Base-by-base conservation (phyloP, 64 coral and sea anemone species). In the Catalaphyllia jardinei region DNA sequence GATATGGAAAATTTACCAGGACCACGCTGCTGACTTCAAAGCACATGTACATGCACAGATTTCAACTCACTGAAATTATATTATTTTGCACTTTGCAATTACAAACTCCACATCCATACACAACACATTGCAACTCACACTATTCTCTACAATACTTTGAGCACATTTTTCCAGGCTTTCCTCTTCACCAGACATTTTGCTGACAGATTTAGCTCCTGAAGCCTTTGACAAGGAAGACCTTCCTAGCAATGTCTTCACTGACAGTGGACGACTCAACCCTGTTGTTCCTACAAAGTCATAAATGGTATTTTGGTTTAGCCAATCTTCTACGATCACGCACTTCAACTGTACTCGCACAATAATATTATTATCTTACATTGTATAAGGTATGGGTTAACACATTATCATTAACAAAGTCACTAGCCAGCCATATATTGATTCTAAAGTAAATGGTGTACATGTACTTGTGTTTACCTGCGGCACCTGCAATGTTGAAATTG, bases 111-210 rank as follows among this genome's bases (percentile, higher is more conserved):
- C n/a, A 27, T 69, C 22, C 65, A 27, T 8, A 24, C 6, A 25
- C 3, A 11, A 4, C 22, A 5, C 22, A 87, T 29, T 13, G 2
- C 72, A 3, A 93, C 95, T 98, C 93, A 99, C 97, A 61, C 97
- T 93, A 14, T 80, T 93, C 10, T 99, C 88, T 46, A 99, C 94
- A 89, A 99, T 93, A 29, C 74, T 97, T 33, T 90, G 88, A 25
- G 87, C 84, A 94, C 90, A 87, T 95, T 54, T 99, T 74, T 93
- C 91, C 9, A 95, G 22, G 10, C 86, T 88, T 33, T 99, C 97
- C 22, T 88, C 89, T 29, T 98, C 95, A 16, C 82, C 92, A 62
- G 88, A 59, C 42, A 73, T 87, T 73, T 94, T 94, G 52, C 93
- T 49, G 52, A 87, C 83, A 87, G 80, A 86, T 16, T 94, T 94